Conservation (phyloP, 2,888 invertebrate species). For the Amorpha juglandis region DNA sequence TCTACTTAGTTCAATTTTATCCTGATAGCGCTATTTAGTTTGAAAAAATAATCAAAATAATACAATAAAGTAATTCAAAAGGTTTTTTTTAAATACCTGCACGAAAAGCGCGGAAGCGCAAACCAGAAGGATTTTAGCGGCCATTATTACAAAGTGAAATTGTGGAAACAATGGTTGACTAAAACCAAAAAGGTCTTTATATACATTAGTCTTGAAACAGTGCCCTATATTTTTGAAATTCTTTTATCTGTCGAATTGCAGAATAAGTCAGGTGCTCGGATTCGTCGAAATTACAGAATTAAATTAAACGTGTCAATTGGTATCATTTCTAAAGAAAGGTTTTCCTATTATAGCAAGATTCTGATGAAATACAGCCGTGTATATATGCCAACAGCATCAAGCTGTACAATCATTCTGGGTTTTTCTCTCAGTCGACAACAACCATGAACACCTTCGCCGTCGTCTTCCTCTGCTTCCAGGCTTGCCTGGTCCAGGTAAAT, state of each 20-base stretch:
- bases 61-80: too few relatives aligned
- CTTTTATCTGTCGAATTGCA: not conserved
- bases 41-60: too few relatives aligned
- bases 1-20: too few relatives aligned
- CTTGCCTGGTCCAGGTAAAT: slow-evolving; percentile 35
- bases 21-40: too few relatives aligned
- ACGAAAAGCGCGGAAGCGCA: slow-evolving; percentile 42
- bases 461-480: slow-evolving; percentile 36
- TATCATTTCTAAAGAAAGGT: not conserved
- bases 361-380: slow-evolving; percentile 1
- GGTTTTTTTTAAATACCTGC: slow-evolving; percentile 42
- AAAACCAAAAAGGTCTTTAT: slow-evolving; percentile 4
- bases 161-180: slow-evolving; percentile 3
- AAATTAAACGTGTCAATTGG: not conserved
- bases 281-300: too few relatives aligned
- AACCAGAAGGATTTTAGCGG: slow-evolving; percentile 36
- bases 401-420: slow-evolving; percentile 21
- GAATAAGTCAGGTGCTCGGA: not conserved
- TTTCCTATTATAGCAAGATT: not conserved
- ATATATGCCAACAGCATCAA: slow-evolving; percentile 5
- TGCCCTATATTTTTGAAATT: not conserved
- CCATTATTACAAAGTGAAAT: slow-evolving; percentile 34
- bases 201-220: slow-evolving; percentile 17
- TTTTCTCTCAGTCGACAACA: slow-evolving; percentile 13
- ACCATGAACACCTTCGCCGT: slow-evolving; percentile 37